A percentile compares a stretch with the other conserved stretches of the same genome.
These are phyloP conservation scores for Orientallactaga sibirica DNA, from an alignment of 2,797 vertebrate genomes.

Conservation along the genomic window DNA sequence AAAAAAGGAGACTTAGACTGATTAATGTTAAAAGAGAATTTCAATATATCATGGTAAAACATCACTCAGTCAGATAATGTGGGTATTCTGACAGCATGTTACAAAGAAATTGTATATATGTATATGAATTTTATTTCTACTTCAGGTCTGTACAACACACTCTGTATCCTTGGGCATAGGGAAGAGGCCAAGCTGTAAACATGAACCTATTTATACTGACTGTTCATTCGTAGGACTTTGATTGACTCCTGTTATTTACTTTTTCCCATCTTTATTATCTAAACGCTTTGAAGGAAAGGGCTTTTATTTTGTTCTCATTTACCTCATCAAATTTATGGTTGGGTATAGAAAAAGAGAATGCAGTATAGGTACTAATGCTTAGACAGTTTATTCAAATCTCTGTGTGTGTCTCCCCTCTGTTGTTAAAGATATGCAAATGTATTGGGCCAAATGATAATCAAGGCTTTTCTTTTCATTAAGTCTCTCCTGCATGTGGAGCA, in stretches of 20 bases:
- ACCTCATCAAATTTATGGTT: not conserved
- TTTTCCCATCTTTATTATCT: not conserved
- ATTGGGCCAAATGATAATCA: not conserved
- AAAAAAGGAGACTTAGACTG: not conserved
- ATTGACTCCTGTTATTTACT: not conserved
- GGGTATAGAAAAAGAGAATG: not conserved
- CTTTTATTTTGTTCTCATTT: constrained; percentile 24
- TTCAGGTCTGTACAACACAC: not conserved
- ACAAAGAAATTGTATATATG: not conserved
- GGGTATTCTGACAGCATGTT: not conserved
- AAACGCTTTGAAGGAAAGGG: not conserved
- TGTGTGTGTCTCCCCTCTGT: not conserved
- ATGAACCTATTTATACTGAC: not conserved
- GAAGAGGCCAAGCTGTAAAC: not conserved
- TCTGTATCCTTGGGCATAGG: not conserved
- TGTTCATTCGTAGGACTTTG: not conserved
- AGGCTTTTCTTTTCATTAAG: not conserved
- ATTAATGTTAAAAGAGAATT: constrained; percentile 2
- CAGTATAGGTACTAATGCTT: not conserved
- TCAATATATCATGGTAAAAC: not conserved
- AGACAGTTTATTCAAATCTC: not conserved
- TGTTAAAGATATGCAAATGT: not conserved
- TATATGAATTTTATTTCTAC: not conserved
- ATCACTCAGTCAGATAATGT: not conserved
- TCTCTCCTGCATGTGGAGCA: not conserved